Evolutionary conservation across 92 coral and sea anemone species (phyloP).

Genomic region (Micromussa lordhowensis): DNA sequence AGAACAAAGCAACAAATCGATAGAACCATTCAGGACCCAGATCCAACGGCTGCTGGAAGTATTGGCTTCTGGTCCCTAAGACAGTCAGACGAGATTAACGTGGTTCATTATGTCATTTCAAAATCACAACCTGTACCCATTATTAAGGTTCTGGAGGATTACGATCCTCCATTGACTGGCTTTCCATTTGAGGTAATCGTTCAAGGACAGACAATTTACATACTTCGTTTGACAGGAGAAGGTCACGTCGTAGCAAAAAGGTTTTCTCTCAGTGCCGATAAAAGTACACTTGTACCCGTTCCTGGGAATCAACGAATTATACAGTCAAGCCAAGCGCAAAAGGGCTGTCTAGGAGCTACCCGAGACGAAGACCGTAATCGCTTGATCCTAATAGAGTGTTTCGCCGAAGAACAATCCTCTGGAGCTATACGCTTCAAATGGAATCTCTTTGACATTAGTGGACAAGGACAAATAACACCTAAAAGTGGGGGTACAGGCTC

Average conservation of each 20-base stretch:
- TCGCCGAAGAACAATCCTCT: neutral
- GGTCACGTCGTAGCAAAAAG: neutral
- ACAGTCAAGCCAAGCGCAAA: constrained; percentile 10
- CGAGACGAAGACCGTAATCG: neutral
- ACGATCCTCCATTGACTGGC: constrained; percentile 6
- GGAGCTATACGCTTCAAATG: neutral
- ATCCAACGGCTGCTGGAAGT: neutral
- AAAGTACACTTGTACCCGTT: neutral
- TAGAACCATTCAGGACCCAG: neutral
- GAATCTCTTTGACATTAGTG: neutral
- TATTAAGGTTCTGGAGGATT: constrained; percentile 5
- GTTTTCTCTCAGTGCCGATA: neutral
- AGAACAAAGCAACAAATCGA: constrained; percentile 10
- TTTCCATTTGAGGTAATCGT: constrained; percentile 1
- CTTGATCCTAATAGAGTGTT: constrained; percentile 3
- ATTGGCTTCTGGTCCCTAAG: constrained; percentile 27
- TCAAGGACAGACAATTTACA: neutral
- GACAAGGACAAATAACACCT: neutral
- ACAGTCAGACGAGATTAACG: constrained; percentile 12
- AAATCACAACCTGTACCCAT: neutral
- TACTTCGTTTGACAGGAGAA: constrained; percentile 19
- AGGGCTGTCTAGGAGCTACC: constrained; percentile 7
- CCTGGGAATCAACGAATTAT: neutral
- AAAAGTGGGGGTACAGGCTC: neutral
- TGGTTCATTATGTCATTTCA: constrained; percentile 14